Conservation (phyloP, 2,113 vertebrate genomes). For the Oriolus oriolus region DNA sequence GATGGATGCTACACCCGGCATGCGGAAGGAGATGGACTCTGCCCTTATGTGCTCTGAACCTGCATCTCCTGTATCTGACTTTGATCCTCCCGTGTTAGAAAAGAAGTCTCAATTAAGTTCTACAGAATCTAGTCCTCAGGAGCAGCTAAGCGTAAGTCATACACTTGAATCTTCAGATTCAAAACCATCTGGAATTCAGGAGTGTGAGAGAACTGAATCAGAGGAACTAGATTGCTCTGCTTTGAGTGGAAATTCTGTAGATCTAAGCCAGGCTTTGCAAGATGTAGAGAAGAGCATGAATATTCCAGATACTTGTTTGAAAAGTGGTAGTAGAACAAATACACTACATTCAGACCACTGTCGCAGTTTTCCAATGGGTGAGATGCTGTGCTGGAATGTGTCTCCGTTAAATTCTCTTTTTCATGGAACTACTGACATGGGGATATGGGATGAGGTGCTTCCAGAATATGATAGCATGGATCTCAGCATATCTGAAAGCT, state of each 20-base stretch:
- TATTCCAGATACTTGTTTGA: background rate
- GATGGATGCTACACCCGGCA: background rate
- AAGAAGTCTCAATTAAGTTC: background rate
- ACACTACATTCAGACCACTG: background rate
- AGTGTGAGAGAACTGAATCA: background rate
- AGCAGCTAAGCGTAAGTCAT: background rate
- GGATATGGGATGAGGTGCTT: constrained; percentile 65
- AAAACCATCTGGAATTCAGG: background rate
- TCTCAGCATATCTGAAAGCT: background rate
- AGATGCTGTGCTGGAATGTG: background rate
- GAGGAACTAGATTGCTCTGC: background rate
- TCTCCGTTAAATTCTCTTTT: background rate
- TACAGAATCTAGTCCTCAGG: background rate
- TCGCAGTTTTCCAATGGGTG: background rate
- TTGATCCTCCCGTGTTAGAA: background rate
- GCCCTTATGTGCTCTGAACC: background rate
- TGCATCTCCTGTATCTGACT: background rate
- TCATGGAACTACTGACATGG: background rate
- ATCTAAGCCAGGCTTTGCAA: background rate
- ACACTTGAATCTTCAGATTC: background rate
- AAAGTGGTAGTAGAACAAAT: background rate
- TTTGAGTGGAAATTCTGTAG: background rate
- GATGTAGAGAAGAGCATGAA: background rate
- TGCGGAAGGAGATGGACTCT: background rate
- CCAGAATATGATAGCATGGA: constrained; percentile 13